phyloP scores from a whole-genome alignment of 64 coral and sea anemone species.

The Stichodactyla helianthus region DNA sequence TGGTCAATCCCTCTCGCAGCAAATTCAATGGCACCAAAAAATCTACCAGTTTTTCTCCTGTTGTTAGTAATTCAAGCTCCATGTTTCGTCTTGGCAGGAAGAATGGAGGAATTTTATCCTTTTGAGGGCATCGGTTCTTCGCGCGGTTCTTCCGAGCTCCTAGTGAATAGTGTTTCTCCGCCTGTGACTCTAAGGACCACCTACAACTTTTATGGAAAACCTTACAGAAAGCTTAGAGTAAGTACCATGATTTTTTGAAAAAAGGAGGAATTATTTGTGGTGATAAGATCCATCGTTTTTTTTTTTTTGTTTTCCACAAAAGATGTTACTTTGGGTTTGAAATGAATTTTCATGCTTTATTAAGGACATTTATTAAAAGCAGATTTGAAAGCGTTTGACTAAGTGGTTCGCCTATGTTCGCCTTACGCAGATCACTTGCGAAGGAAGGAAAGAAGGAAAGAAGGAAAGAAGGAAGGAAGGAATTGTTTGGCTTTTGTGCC shows the following conservation, averaged over 20 bases:
- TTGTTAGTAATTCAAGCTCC: not conserved
- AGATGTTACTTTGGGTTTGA: not conserved
- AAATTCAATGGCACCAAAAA: not conserved
- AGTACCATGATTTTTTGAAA: not conserved
- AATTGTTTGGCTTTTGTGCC: not conserved
- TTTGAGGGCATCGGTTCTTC: not conserved
- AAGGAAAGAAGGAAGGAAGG: not conserved
- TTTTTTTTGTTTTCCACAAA: not conserved
- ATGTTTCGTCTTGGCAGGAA: not conserved
- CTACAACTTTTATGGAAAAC: constrained; percentile 11
- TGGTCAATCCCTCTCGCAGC: not conserved
- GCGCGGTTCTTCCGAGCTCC: not conserved
- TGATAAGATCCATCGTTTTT: not conserved
- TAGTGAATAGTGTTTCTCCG: not conserved
- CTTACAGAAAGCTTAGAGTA: constrained; percentile 12
- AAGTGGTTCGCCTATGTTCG: not conserved
- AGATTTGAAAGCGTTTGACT: not conserved
- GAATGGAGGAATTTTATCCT: constrained; percentile 7
- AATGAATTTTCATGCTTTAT: not conserved
- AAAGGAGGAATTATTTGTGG: not conserved
- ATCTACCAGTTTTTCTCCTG: not conserved
- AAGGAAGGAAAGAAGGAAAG: not conserved
- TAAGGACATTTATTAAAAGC: not conserved
- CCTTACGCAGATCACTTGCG: not conserved
- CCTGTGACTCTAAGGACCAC: constrained; percentile 2